Conservation (phyloP, 2,888 invertebrate species). For the Philhelius pedissequus region DNA sequence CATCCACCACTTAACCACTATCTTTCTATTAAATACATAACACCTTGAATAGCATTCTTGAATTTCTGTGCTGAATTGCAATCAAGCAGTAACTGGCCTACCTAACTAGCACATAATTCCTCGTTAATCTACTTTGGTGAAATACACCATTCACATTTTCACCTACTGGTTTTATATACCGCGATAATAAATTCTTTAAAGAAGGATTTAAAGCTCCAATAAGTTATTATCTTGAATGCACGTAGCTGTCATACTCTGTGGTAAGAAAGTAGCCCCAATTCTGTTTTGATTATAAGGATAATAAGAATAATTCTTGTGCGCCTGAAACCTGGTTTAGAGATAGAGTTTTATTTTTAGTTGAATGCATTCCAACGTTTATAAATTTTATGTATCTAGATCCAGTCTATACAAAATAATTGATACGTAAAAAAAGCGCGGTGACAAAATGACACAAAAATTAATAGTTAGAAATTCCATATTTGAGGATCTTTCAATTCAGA, state of each 20-base stretch:
- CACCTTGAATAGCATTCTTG: not conserved
- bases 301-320: not conserved
- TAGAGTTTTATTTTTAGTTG: not conserved
- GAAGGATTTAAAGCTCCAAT: not conserved
- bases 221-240: not conserved
- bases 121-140: not conserved
- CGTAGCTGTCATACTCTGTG: not conserved
- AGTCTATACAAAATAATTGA: not conserved
- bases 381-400: not conserved
- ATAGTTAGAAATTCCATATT: not conserved
- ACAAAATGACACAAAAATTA: not conserved
- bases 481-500: too few relatives aligned
- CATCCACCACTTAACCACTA: not conserved
- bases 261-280: not conserved
- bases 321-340: not conserved
- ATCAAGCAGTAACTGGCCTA: not conserved
- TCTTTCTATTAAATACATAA: not conserved
- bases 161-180: not conserved
- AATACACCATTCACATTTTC: not conserved
- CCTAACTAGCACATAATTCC: not conserved
- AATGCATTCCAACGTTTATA: not conserved
- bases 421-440: not conserved
- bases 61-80: not conserved
- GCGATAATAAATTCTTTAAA: not conserved
- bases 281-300: not conserved